Base-by-base conservation (phyloP, 2,888 invertebrate species). In the Nebria salina region DNA sequence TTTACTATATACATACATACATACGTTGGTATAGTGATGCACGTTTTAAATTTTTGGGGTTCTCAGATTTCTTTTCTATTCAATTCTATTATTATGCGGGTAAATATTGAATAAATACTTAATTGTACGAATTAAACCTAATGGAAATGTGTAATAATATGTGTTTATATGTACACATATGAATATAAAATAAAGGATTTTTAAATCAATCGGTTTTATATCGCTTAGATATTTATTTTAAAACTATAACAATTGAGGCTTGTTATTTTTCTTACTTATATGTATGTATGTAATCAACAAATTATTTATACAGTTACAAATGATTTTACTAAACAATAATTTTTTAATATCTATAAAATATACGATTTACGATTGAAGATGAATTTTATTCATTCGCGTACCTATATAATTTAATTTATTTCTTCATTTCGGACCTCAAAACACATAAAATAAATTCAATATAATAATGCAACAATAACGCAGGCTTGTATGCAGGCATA, bases 371-470 rank as follows among this genome's bases (percentile, higher is more conserved):
- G 20, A 20, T 20, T 20, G 20, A 20, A 20, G 20, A 20, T 20
- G 20, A 20, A 20, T 20, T 20, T 20, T 20, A 20, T 20, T 20
- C 20, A 20, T 20, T 34, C 34, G 34, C 34, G 34, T 34, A 34
- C 34, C 34, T 34, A 42, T 70, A 75, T 80, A 75, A 68, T 80
- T 75, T 80, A 70, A 75, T 75, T 80, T 75, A 75, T 75, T 70
- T 79, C 66, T 79, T 80, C 70, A 80, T 80, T 80, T 75, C 80
- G 25, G 72, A 26, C 65, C 65, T 74, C 75, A 13, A 6, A 43
- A 41, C 70, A 26, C 75, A 80, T 25, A 70, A n/a, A 75, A 80
- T 80, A 75, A 80, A 75, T 75, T 80, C 64, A 80, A 80, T 80
- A 75, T 75, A 70, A 70, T 78, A 73, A 66, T 73, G 6, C 26